Conservation (phyloP, 2,888 invertebrate species). For the Stegana nigrithorax region DNA sequence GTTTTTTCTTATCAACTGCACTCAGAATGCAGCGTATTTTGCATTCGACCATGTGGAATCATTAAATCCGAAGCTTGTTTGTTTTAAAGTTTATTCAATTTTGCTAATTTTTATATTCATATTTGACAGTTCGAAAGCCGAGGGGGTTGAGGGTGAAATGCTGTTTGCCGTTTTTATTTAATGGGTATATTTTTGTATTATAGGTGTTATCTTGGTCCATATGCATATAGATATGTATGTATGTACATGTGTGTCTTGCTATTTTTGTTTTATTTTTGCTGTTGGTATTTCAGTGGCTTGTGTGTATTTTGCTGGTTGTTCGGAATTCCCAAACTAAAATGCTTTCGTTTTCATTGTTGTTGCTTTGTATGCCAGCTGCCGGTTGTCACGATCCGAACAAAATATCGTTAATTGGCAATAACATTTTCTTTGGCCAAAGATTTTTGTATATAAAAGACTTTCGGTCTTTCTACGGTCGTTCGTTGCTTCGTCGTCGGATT, state of each 20-base stretch:
- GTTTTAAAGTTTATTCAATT: background rate
- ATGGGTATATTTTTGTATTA: too few species aligned
- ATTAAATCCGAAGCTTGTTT: background rate
- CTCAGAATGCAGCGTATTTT: background rate
- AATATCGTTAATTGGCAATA: constrained; percentile 38
- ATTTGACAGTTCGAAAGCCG: constrained; percentile 3
- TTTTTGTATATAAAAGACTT: background rate
- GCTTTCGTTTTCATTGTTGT: constrained; percentile 10
- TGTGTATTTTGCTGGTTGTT: constrained; percentile 3
- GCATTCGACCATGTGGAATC: background rate
- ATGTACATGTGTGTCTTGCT: background rate
- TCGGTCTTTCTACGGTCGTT: background rate
- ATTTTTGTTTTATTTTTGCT: background rate
- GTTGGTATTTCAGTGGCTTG: background rate
- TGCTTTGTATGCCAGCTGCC: constrained; percentile 32
- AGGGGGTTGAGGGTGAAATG: constrained; percentile 27
- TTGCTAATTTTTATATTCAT: constrained; percentile 15
- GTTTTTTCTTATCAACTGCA: too few species aligned
- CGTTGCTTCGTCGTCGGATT: background rate
- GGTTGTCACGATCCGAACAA: constrained; percentile 35
- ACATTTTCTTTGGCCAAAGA: constrained; percentile 22
- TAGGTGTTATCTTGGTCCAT: too few species aligned
- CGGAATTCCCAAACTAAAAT: constrained; percentile 28
- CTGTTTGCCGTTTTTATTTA: background rate
- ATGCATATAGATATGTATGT: too few species aligned